Conservation (phyloP, 2,113 vertebrate genomes). For the Cairina moschata region DNA sequence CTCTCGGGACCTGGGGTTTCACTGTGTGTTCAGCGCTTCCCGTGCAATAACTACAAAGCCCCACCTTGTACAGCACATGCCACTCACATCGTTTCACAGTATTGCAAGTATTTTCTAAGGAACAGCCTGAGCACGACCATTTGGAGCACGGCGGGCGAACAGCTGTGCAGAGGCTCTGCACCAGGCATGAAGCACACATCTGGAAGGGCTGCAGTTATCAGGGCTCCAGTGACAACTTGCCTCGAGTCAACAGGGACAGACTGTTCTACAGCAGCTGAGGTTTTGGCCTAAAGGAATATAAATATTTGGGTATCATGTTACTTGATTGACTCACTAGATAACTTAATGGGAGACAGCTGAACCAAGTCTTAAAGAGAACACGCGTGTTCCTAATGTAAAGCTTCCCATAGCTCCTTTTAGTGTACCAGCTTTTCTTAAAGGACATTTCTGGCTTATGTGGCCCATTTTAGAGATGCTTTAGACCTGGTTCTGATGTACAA, state of each 20-base stretch:
- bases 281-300: conserved; percentile 18
- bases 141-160: not conserved
- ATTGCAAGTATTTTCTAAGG: not conserved
- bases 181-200: not conserved
- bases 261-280: conserved; percentile 8
- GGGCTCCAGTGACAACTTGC: not conserved
- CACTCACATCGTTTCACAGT: not conserved
- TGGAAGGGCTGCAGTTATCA: not conserved
- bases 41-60: not conserved
- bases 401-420: not conserved
- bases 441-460: not conserved
- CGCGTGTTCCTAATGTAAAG: not conserved
- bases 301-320: not conserved
- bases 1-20: not conserved
- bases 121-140: not conserved
- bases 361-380: conserved; percentile 6
- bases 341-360: not conserved
- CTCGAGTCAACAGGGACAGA: not conserved
- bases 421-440: not conserved
- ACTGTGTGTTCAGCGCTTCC: not conserved
- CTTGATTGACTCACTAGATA: not conserved
- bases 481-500: not conserved
- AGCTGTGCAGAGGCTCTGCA: not conserved
- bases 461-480: not conserved
- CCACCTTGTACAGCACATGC: not conserved